Percentiles rank a stretch among this genome's conserved stretches.
Evolutionary conservation across 2,113 vertebrate species (phyloP).

Genomic region (Oryzias javanicus): DNA sequence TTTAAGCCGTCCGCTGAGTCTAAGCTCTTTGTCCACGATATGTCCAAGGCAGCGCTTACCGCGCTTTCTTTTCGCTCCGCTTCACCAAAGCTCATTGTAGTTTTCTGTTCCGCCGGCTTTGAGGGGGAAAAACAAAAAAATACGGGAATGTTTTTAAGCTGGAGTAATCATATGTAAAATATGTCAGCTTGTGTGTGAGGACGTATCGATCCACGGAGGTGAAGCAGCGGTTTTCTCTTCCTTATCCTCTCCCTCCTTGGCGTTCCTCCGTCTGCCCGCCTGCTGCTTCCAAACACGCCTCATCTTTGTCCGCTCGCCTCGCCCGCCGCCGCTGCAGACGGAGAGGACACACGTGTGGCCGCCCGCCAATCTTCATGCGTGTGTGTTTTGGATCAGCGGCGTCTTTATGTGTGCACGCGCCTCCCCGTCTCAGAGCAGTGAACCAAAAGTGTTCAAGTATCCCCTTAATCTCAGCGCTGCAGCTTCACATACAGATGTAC

Average conservation of each 20-base stretch:
- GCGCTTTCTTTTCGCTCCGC: constrained; percentile 49
- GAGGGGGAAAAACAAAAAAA: constrained; percentile 21
- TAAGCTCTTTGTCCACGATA: constrained; percentile 61
- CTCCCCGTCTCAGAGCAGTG: constrained; percentile 9
- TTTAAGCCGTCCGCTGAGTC: constrained; percentile 61
- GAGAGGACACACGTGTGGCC: constrained; percentile 57
- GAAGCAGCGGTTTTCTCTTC: constrained; percentile 48
- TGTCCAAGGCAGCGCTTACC: constrained; percentile 47
- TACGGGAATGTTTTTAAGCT: constrained; percentile 35
- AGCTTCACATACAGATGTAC: constrained; percentile 24
- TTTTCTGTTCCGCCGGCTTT: constrained; percentile 52
- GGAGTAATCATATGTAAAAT: constrained; percentile 23
- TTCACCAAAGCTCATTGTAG: constrained; percentile 48
- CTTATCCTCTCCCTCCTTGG: constrained; percentile 17
- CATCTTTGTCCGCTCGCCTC: constrained; percentile 52
- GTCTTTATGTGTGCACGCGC: constrained; percentile 52
- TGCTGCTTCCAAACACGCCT: constrained; percentile 60
- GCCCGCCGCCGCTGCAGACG: constrained; percentile 51
- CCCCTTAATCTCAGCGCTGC: constrained; percentile 41
- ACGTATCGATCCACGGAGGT: constrained; percentile 66
- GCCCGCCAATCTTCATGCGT: constrained; percentile 62
- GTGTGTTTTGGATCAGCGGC: constrained; percentile 68
- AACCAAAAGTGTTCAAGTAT: constrained; percentile 27
- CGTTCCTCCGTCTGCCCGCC: constrained; percentile 42
- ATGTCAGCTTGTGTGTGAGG: constrained; percentile 34